Percentiles rank a stretch among this genome's conserved stretches.
These are phyloP conservation scores for Pocillopora meandrina DNA, from an alignment of 92 coral and sea anemone species.

Conservation along the genomic window DNA sequence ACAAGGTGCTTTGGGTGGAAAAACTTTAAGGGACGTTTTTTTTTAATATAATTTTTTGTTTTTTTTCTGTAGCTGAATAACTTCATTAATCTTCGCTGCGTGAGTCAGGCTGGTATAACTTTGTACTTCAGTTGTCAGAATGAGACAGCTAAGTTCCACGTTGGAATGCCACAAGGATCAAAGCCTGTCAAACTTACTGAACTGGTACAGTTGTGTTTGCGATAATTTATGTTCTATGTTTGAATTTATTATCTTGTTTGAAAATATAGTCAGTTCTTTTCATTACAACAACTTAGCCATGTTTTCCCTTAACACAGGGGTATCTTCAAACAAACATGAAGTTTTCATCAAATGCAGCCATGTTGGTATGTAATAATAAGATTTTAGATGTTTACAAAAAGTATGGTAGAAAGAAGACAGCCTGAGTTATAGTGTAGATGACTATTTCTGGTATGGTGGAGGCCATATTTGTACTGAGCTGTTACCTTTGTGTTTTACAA, in stretches of 20 bases:
- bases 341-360: conserved; percentile 76
- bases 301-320: conserved; percentile 42
- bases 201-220: conserved; percentile 56
- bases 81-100: conserved; percentile 70
- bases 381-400: no score
- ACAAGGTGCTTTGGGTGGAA: no score
- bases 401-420: no score
- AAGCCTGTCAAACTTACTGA: conserved; percentile 70
- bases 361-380: conserved; percentile 50
- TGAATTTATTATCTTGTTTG: neutral
- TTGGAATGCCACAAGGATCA: conserved; percentile 76
- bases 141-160: conserved; percentile 82
- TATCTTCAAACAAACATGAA: conserved; percentile 72
- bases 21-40: neutral
- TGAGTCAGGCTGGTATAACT: conserved; percentile 75
- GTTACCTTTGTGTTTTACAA: neutral
- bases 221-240: neutral
- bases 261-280: neutral
- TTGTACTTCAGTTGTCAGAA: conserved; percentile 83
- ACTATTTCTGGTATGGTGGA: no score
- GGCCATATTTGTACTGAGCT: no score
- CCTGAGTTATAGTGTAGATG: no score
- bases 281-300: neutral
- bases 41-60: neutral
- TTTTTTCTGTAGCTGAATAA: conserved; percentile 69